These are phyloP conservation scores for Macrochelys suwanniensis DNA, from an alignment of 2,797 vertebrate genomes.

Conservation along the genomic window DNA sequence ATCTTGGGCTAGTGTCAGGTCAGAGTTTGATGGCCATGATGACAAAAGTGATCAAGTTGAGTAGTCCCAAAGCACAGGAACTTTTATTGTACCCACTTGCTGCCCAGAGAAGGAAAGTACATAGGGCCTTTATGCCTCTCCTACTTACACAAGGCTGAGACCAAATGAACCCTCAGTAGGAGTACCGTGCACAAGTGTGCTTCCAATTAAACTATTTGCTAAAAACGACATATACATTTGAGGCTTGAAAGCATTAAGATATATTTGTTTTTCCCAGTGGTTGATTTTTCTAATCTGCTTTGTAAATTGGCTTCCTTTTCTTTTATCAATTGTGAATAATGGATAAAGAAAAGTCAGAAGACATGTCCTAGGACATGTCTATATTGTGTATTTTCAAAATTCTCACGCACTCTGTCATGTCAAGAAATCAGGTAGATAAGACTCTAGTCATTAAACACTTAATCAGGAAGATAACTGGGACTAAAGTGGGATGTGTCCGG, in stretches of 20 bases:
- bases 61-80: neutral
- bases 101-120: neutral
- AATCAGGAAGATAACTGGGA: constrained; percentile 33
- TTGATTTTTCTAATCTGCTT: neutral
- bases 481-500: constrained; percentile 23
- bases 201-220: constrained; percentile 35
- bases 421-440: constrained; percentile 63
- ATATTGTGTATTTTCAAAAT: constrained; percentile 49
- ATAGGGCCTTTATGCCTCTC: neutral
- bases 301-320: neutral
- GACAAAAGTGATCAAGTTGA: neutral
- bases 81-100: neutral
- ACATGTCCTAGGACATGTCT: constrained; percentile 47
- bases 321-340: neutral
- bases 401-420: constrained; percentile 48
- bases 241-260: constrained; percentile 42
- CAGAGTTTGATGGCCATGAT: neutral
- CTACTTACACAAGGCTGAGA: neutral
- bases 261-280: neutral
- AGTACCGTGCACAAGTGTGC: constrained; percentile 35
- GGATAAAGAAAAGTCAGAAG: neutral
- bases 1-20: neutral
- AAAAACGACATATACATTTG: neutral
- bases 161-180: constrained; percentile 33
- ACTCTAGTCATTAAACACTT: constrained; percentile 36